A percentile compares a stretch with the other conserved stretches of the same genome.
Evolutionary conservation across 2,797 vertebrate genomes (phyloP).

Genomic region (Spheniscus humboldti): DNA sequence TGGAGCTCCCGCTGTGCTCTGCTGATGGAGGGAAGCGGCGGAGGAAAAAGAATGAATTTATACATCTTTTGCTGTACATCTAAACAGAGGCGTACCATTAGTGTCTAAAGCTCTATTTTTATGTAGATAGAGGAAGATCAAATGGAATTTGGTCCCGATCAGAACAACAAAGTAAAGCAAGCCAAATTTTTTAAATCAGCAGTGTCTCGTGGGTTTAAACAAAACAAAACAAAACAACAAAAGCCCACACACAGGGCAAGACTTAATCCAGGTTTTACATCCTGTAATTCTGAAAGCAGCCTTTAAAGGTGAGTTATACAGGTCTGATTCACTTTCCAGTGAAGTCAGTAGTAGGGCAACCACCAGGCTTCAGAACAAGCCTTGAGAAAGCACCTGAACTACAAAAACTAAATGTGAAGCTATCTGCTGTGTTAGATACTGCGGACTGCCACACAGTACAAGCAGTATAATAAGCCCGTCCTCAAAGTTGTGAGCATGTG

Average conservation of each 20-base stretch:
- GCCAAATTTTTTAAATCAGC: not conserved
- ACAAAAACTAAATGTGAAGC: not conserved
- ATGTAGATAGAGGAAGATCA: not conserved
- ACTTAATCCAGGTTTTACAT: not conserved
- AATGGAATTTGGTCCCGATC: not conserved
- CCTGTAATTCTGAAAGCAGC: not conserved
- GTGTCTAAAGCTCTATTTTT: not conserved
- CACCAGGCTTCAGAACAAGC: not conserved
- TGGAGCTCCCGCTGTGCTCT: not conserved
- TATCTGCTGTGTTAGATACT: not conserved
- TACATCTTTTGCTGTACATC: not conserved
- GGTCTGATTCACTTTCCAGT: not conserved
- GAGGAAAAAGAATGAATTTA: not conserved
- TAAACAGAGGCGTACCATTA: not conserved
- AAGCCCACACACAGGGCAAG: rapidly evolving
- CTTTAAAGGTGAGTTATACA: not conserved
- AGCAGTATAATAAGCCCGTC: not conserved
- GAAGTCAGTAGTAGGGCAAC: not conserved
- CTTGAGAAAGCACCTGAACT: not conserved
- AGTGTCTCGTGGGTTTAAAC: not conserved
- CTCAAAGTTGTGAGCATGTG: not conserved
- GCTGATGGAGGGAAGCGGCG: not conserved
- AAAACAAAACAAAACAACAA: not conserved
- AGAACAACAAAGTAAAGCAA: not conserved
- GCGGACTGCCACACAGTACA: rapidly evolving